These are phyloP conservation scores for Borostomias antarcticus DNA, from an alignment of 2,797 vertebrate species.

Conservation along the genomic window DNA sequence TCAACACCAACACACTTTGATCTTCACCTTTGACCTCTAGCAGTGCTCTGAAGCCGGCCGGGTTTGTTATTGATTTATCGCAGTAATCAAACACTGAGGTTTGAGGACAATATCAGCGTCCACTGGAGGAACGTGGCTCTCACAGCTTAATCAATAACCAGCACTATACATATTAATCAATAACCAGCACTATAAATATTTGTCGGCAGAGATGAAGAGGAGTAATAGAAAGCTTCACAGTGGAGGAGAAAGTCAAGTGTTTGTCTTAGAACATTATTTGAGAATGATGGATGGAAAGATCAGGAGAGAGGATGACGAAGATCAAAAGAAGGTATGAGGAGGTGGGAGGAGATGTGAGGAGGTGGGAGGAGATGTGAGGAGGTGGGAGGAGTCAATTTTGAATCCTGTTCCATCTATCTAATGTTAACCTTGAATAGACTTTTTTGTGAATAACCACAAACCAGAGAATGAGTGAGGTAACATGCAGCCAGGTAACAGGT, in stretches of 20 bases:
- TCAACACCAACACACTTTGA: too few species aligned
- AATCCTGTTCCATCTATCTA: too few species aligned
- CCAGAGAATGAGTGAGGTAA: too few species aligned
- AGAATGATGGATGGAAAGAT: background rate
- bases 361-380: background rate
- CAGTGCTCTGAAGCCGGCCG: too few species aligned
- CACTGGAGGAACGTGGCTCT: background rate
- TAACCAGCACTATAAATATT: conserved; percentile 68
- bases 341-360: background rate
- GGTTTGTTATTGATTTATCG: too few species aligned
- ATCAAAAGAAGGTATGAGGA: background rate
- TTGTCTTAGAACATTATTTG: conserved; percentile 29
- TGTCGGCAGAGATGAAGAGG: conserved; percentile 18
- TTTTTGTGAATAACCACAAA: too few species aligned
- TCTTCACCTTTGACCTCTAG: too few species aligned
- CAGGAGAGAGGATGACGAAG: conserved; percentile 3
- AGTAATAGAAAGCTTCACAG: conserved; percentile 27
- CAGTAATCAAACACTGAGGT: too few species aligned
- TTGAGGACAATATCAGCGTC: too few species aligned
- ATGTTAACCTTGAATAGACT: background rate
- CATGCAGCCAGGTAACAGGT: too few species aligned
- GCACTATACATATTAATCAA: conserved; percentile 39
- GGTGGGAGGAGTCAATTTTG: too few species aligned
- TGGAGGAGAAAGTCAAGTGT: conserved; percentile 22
- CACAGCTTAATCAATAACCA: conserved; percentile 66